Evolutionary conservation across 2,113 vertebrate species (phyloP).

Genomic region (Dicaeum eximium): DNA sequence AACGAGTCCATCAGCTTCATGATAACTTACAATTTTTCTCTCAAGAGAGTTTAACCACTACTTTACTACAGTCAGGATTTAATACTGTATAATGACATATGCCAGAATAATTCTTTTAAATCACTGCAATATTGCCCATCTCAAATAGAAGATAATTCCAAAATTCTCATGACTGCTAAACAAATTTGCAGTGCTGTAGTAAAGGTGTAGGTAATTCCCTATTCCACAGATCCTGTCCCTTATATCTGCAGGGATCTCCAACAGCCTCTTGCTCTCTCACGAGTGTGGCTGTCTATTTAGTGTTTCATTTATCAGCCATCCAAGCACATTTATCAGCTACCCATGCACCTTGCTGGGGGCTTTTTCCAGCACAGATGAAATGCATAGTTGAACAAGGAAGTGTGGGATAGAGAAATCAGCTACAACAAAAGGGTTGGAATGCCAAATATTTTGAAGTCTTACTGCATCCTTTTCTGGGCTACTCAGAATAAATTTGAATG

Average conservation of each 20-base stretch:
- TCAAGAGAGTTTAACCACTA: background rate
- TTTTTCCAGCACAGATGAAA: background rate
- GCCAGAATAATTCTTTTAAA: background rate
- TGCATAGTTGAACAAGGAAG: background rate
- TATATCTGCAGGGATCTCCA: background rate
- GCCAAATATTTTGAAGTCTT: background rate
- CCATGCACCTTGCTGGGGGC: rapidly evolving
- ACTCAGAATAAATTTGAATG: background rate
- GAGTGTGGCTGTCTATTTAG: background rate
- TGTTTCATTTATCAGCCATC: background rate
- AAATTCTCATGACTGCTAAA: background rate
- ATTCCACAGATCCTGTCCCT: background rate
- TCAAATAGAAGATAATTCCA: background rate
- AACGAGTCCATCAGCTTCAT: background rate
- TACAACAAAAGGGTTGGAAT: background rate
- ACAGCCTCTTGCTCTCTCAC: background rate
- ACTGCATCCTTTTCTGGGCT: background rate
- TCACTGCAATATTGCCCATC: background rate
- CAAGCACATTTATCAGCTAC: background rate
- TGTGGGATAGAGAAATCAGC: background rate
- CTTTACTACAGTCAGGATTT: background rate
- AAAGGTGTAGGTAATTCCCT: background rate
- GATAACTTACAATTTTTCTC: background rate
- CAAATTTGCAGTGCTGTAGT: background rate
- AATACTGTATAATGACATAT: background rate